phyloP scores from a whole-genome alignment of 2,797 vertebrate species.

The Siniperca scherzeri region DNA sequence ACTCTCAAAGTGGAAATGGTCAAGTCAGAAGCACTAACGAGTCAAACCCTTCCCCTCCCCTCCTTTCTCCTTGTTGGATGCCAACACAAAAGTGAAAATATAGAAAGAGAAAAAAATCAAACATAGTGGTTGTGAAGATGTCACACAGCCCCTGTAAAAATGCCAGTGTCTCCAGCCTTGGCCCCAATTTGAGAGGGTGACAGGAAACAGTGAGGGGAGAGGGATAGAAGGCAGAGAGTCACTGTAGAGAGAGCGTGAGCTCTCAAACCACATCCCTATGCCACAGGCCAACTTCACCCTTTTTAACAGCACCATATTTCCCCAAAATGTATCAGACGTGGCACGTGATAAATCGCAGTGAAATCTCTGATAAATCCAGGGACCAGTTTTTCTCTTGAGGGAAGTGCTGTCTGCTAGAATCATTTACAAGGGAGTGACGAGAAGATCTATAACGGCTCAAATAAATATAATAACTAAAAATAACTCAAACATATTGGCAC shows the following conservation, averaged over 20 bases:
- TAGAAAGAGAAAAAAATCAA: slow-evolving; percentile 34
- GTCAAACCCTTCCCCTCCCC: slow-evolving; percentile 35
- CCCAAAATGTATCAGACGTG: slow-evolving; percentile 73
- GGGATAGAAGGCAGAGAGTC: slow-evolving; percentile 49
- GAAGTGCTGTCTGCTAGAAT: slow-evolving; percentile 67
- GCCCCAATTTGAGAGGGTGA: slow-evolving; percentile 58
- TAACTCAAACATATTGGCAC: slow-evolving; percentile 44
- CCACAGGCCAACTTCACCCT: slow-evolving; percentile 78
- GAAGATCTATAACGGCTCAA: slow-evolving; percentile 56
- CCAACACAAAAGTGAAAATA: slow-evolving; percentile 50
- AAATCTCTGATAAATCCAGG: slow-evolving; percentile 73
- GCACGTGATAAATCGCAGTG: slow-evolving; percentile 65
- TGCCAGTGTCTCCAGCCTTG: slow-evolving; percentile 29
- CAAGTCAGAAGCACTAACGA: slow-evolving; percentile 55
- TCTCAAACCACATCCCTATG: slow-evolving; percentile 72
- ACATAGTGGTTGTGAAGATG: slow-evolving; percentile 50
- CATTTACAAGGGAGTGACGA: slow-evolving; percentile 67
- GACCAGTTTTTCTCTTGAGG: slow-evolving; percentile 52
- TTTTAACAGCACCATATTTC: slow-evolving; percentile 76
- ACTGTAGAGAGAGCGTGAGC: slow-evolving; percentile 64
- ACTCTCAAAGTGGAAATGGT: slow-evolving; percentile 61
- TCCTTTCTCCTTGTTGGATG: slow-evolving; percentile 29
- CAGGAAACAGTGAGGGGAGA: slow-evolving; percentile 57
- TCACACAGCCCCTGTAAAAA: slow-evolving; percentile 47
- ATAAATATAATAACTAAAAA: slow-evolving; percentile 66